phyloP scores from a whole-genome alignment of 2,113 vertebrate genomes.

The Brachionichthys hirsutus region DNA sequence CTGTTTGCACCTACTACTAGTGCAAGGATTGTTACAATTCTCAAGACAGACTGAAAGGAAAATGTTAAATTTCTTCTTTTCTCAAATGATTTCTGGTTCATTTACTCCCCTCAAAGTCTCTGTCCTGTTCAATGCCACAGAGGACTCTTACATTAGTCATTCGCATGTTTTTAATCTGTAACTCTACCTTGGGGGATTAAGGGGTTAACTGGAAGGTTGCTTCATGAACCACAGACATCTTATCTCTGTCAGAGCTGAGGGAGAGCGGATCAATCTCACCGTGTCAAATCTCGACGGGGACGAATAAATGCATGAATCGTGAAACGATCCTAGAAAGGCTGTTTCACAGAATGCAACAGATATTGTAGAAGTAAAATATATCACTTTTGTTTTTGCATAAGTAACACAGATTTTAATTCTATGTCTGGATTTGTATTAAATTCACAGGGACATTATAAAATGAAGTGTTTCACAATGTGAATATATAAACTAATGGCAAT shows the following conservation, averaged over 20 bases:
- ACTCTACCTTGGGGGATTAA: conserved; percentile 36
- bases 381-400: too few relatives aligned
- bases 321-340: too few relatives aligned
- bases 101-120: background rate
- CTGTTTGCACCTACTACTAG: too few relatives aligned
- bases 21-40: background rate
- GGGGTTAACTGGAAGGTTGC: conserved; percentile 48
- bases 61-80: background rate
- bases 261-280: conserved; percentile 30
- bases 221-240: conserved; percentile 30
- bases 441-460: too few relatives aligned
- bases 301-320: background rate
- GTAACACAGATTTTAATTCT: too few relatives aligned
- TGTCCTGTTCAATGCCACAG: background rate
- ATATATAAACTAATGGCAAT: too few relatives aligned
- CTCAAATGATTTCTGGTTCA: background rate
- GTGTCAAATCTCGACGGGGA: background rate
- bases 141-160: conserved; percentile 1
- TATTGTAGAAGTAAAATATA: too few relatives aligned
- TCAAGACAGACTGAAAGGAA: background rate
- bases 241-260: conserved; percentile 23
- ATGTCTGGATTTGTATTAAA: too few relatives aligned
- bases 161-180: conserved; percentile 33
- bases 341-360: too few relatives aligned
- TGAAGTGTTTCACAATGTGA: too few relatives aligned